Percentiles rank a stretch among this genome's conserved stretches.
Conservation (phyloP, 1,140 invertebrate genomes). For the Periplaneta americana region DNA sequence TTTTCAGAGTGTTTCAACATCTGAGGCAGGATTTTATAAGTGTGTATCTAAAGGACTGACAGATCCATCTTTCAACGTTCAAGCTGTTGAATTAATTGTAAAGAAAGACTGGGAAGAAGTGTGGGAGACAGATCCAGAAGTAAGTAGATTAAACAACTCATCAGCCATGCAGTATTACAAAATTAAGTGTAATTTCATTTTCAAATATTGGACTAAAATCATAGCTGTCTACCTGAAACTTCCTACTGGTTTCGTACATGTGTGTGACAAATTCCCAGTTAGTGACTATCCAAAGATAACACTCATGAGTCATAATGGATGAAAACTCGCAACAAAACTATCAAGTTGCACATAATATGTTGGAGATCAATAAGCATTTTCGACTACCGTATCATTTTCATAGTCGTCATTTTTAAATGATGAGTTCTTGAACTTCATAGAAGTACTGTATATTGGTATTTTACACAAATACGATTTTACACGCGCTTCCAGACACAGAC, state of each 20-base stretch:
- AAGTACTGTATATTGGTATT: too few species aligned
- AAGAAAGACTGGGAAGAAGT: slow-evolving; percentile 38
- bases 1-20: slow-evolving; percentile 49
- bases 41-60: slow-evolving; percentile 54
- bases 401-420: too few species aligned
- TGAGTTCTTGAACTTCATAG: too few species aligned
- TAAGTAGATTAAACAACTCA: slow-evolving; percentile 26
- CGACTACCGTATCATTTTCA: too few species aligned
- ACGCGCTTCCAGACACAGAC: too few species aligned
- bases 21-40: slow-evolving; percentile 55
- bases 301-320: neutral
- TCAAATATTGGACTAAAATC: neutral
- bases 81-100: slow-evolving; percentile 54
- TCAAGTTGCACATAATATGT: too few species aligned
- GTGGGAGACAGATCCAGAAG: slow-evolving; percentile 35
- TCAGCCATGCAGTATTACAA: neutral
- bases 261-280: neutral
- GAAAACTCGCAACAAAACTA: too few species aligned
- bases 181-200: neutral
- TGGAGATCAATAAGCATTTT: too few species aligned
- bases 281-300: slow-evolving; percentile 3
- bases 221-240: neutral
- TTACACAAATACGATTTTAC: too few species aligned
- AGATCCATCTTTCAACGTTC: slow-evolving; percentile 43
- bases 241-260: neutral